Evolutionary conservation across 2,797 vertebrate species (phyloP), one percentile per base, ranked within the genome.

Genomic region (Melanotaenia nigrans): DNA sequence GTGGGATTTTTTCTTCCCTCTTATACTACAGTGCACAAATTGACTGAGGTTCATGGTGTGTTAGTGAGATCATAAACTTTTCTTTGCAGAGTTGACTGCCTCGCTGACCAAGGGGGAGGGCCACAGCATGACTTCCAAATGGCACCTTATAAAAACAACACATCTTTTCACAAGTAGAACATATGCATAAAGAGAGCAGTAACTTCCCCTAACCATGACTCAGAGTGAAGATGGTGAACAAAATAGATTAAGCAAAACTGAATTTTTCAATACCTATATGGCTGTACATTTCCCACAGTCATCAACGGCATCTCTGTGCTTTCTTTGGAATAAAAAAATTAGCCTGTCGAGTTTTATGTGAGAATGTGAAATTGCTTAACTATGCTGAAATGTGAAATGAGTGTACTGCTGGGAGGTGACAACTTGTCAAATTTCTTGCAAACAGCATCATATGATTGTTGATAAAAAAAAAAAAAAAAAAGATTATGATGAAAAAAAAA

Each of bases 131-230:
- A 79, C 65, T 67, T 70, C 35, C 54, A 79, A 79, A 80, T 53
- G 53, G 38, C 69, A 62, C 49, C n/a, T 79, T 64, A 62, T 60
- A 75, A 73, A 72, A 68, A 62, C 54, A 74, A 25, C 45, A 3
- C 22, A 35, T 20, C 5, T 64, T 83, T 81, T 86, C 76, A 78
- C 65, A 84, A 18, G 28, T 35, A 42, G 42, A 9, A 24, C 20
- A 71, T 77, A 82, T 83, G 73, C 78, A 87, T 82, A 63, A 28
- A 76, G 56, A 64, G 53, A 63, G 33, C 13, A 0, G n/a, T 49
- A 81, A 87, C 77, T 92, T 90, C 88, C 90, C 90, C 85, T 86
- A 79, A 83, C 49, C 35, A 9, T 92, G 90, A 92, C 81, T 92
- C 90, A 93, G 74, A 90, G 42, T 74, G 90, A 90, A 88, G 79